These are phyloP conservation scores for Chloroceryle aenea DNA, from an alignment of 2,113 vertebrate genomes.

Conservation along the genomic window DNA sequence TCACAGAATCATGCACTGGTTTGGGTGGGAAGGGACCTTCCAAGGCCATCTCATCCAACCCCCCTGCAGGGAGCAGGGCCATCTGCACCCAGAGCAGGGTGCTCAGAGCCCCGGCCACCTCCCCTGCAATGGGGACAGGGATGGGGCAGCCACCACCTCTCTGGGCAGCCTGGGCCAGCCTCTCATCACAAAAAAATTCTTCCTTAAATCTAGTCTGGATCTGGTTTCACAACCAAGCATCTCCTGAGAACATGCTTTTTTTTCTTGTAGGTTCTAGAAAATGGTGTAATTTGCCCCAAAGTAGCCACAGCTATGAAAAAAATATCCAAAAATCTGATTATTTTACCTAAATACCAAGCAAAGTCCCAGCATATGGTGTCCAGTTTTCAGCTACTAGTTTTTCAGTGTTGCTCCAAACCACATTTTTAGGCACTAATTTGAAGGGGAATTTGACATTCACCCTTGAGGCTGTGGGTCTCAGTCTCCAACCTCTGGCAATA, in stretches of 20 bases:
- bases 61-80: no score
- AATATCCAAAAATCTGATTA: not conserved
- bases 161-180: not conserved
- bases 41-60: not conserved
- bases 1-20: not conserved
- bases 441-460: not conserved
- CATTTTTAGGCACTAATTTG: not conserved
- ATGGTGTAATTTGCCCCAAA: not conserved
- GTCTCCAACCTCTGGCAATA: not conserved
- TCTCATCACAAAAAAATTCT: not conserved
- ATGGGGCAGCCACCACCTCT: not conserved
- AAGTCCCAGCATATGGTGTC: not conserved
- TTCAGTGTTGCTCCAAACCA: not conserved
- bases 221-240: not conserved
- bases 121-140: not conserved
- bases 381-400: not conserved
- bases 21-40: not conserved
- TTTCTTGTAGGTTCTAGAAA: not conserved
- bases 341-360: not conserved
- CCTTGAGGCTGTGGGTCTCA: not conserved
- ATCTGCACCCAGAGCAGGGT: not conserved
- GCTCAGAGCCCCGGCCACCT: not conserved
- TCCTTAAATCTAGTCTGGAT: not conserved
- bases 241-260: not conserved
- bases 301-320: not conserved